Evolutionary conservation across 2,888 invertebrate genomes (phyloP).

Genomic region (Drosophila stalkeri): DNA sequence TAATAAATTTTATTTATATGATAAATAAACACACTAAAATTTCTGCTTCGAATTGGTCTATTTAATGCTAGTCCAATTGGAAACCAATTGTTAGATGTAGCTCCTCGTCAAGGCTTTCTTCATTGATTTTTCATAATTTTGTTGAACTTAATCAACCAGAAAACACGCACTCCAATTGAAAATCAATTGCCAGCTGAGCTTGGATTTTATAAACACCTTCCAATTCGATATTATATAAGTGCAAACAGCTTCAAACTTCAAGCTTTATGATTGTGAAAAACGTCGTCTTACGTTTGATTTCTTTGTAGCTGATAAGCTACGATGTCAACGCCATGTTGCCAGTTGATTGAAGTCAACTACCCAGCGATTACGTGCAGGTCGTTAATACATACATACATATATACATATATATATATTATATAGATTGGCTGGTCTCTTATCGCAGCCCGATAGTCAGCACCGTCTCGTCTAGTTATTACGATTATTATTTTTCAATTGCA

Average conservation of each 20-base stretch:
- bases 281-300: conserved; percentile 28
- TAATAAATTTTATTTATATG: neutral
- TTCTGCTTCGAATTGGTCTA: no score
- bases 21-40: neutral
- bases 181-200: neutral
- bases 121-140: neutral
- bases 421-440: conserved; percentile 38
- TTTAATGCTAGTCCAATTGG: conserved; percentile 12
- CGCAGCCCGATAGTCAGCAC: conserved; percentile 18
- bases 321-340: conserved; percentile 45
- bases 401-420: neutral
- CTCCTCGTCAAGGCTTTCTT: neutral
- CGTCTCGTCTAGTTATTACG: neutral
- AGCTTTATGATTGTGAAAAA: conserved; percentile 8
- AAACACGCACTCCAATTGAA: neutral
- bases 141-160: no score
- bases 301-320: conserved; percentile 41
- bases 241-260: conserved; percentile 44
- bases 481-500: conserved; percentile 14
- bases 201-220: neutral
- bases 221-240: conserved; percentile 9
- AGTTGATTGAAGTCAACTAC: conserved; percentile 50
- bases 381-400: conserved; percentile 1
- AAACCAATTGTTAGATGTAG: neutral
- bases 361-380: conserved; percentile 37